Percentiles rank a stretch among this genome's conserved stretches.
These are phyloP conservation scores for Hermodice carunculata DNA, from an alignment of 2,888 invertebrate genomes.

Conservation along the genomic window DNA sequence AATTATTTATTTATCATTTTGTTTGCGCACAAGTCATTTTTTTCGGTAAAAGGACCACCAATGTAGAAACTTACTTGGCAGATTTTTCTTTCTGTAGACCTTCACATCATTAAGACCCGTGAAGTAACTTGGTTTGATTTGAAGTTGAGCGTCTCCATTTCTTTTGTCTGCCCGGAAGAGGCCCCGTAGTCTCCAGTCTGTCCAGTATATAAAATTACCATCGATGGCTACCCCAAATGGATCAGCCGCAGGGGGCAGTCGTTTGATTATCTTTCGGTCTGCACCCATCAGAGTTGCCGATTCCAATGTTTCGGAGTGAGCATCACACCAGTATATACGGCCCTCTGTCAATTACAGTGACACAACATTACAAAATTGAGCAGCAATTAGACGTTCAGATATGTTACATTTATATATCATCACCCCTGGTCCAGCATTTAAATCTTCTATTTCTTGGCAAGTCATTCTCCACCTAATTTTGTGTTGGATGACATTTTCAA, in stretches of 20 bases:
- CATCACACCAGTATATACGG: constrained; percentile 64
- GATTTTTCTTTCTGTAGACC: constrained; percentile 21
- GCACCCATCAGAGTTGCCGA: constrained; percentile 46
- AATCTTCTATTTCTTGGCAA: too few relatives aligned
- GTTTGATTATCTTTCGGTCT: constrained; percentile 38
- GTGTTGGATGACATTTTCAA: too few relatives aligned
- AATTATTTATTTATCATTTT: neutral
- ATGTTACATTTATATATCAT: too few relatives aligned
- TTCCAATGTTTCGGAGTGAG: constrained; percentile 53
- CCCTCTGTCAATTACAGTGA: constrained; percentile 41
- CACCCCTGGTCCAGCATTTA: too few relatives aligned
- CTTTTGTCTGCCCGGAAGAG: neutral
- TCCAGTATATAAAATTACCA: constrained; percentile 55
- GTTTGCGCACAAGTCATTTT: neutral
- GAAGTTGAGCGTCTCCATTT: neutral
- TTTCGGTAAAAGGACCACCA: neutral
- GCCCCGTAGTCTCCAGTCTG: constrained; percentile 55
- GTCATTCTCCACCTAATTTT: too few relatives aligned
- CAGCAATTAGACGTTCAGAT: neutral
- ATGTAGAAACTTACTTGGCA: constrained; percentile 5
- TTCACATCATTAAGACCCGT: constrained; percentile 37
- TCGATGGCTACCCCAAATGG: constrained; percentile 58
- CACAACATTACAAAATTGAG: neutral
- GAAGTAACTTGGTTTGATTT: too few relatives aligned
- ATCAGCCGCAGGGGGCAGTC: constrained; percentile 48